Evolutionary conservation across 2,797 vertebrate genomes (phyloP).

Genomic region (Triplophysa yarkandensis): DNA sequence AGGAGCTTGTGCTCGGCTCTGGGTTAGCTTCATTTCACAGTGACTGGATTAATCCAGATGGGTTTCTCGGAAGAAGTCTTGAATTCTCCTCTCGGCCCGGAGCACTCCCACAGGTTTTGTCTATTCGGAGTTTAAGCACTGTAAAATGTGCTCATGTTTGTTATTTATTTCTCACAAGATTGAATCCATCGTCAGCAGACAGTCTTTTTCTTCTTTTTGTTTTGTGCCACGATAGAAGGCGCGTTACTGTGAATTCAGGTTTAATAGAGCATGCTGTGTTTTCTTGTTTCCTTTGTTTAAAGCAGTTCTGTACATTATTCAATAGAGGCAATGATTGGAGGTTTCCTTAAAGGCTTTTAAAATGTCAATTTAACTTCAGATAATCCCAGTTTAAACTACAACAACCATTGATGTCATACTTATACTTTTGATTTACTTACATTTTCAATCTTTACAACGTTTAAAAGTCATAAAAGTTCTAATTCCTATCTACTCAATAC

Average conservation of each 20-base stretch:
- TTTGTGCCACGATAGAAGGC: background rate
- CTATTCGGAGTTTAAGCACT: background rate
- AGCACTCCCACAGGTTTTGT: conserved; percentile 24
- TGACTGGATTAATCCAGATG: background rate
- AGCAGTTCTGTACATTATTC: background rate
- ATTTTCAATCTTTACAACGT: no score
- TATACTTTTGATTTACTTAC: no score
- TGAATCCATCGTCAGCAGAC: background rate
- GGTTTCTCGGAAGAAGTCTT: background rate
- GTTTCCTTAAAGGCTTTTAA: background rate
- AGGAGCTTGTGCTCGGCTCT: conserved; percentile 72
- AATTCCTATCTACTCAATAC: no score
- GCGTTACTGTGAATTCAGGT: background rate
- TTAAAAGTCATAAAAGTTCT: no score
- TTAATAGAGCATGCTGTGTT: background rate
- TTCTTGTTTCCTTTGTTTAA: background rate
- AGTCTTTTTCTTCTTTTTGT: conserved; percentile 7
- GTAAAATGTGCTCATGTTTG: background rate
- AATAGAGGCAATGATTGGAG: background rate
- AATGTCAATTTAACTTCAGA: no score
- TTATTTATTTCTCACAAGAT: background rate
- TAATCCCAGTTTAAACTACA: no score
- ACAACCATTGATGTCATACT: no score
- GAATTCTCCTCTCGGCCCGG: background rate
- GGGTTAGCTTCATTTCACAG: conserved; percentile 67